Percentiles rank a stretch among this genome's conserved stretches.
phyloP scores from a whole-genome alignment of 2,888 invertebrate genomes.

The Epistrophella euchroma region DNA sequence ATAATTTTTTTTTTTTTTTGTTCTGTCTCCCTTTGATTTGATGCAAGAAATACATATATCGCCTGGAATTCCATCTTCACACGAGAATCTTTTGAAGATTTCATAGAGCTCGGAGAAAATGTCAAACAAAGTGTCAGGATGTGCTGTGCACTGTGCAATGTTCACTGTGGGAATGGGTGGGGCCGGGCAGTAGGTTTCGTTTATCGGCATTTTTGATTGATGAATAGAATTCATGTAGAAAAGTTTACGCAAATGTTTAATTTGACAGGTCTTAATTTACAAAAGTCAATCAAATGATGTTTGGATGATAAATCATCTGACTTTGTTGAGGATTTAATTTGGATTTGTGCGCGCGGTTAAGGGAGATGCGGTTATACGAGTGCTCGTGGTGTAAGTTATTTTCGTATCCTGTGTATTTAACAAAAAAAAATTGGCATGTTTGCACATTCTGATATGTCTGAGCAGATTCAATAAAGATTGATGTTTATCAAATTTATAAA shows the following conservation, averaged over 20 bases:
- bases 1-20: constrained; percentile 20
- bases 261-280: constrained; percentile 67
- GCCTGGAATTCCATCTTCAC: constrained; percentile 21
- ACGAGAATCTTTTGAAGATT: constrained; percentile 18
- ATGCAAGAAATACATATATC: constrained; percentile 17
- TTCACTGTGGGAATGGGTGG: background rate
- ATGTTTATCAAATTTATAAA: background rate
- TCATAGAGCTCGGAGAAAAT: background rate
- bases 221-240: constrained; percentile 38
- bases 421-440: constrained; percentile 53
- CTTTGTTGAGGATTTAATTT: constrained; percentile 66
- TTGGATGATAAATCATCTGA: constrained; percentile 39
- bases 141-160: background rate
- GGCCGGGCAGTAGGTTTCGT: background rate
- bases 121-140: constrained; percentile 4
- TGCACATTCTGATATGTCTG: constrained; percentile 53
- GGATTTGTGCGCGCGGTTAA: background rate
- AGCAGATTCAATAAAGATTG: constrained; percentile 35
- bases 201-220: constrained; percentile 18
- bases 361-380: background rate
- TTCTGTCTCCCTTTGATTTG: background rate
- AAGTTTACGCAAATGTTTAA: constrained; percentile 61
- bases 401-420: background rate
- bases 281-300: constrained; percentile 66
- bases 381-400: background rate